Evolutionary conservation across 2,797 vertebrate genomes (phyloP).

Genomic region (Mareca strepera): DNA sequence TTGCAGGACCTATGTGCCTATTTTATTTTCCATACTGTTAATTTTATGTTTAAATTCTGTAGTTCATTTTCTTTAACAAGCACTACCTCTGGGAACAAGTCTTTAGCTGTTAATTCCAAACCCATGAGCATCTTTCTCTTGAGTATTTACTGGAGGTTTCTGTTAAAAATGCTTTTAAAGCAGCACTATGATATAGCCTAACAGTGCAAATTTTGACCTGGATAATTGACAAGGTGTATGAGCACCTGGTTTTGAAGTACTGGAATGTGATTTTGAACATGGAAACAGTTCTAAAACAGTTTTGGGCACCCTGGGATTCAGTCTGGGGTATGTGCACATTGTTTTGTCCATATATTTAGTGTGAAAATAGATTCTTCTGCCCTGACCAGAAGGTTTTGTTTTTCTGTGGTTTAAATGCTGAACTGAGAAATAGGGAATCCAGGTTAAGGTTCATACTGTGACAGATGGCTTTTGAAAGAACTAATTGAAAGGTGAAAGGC

Average conservation of each 20-base stretch:
- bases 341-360: background rate
- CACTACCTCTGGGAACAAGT: background rate
- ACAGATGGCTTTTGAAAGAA: background rate
- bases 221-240: background rate
- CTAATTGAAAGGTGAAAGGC: background rate
- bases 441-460: background rate
- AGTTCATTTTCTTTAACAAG: background rate
- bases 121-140: background rate
- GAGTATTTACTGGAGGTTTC: background rate
- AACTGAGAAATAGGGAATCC: background rate
- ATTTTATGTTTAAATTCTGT: background rate
- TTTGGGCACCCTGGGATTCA: background rate
- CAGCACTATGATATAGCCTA: background rate
- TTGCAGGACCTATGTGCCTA: background rate
- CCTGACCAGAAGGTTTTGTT: background rate
- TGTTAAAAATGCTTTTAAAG: background rate
- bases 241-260: background rate
- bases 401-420: background rate
- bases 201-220: background rate
- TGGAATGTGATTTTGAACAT: background rate
- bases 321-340: fast-evolving
- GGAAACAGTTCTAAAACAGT: background rate
- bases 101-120: background rate
- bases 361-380: background rate
- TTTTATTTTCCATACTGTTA: background rate